These are phyloP conservation scores for Pempheris klunzingeri DNA, from an alignment of 2,797 vertebrate species.

Conservation along the genomic window DNA sequence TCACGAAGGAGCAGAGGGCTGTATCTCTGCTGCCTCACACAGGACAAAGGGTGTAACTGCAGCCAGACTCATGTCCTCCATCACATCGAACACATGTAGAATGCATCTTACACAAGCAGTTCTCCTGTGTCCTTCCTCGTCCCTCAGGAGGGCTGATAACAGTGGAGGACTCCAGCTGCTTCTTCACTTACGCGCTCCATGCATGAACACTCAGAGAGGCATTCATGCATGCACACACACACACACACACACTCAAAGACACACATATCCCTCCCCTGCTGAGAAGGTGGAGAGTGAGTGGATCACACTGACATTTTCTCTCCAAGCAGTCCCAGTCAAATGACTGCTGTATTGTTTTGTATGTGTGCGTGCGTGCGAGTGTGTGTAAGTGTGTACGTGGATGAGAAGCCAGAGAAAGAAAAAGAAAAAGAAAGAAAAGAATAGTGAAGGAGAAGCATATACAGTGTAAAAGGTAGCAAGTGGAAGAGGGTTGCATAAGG, in stretches of 20 bases:
- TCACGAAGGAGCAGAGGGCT: constrained; percentile 60
- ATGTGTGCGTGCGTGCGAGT: constrained; percentile 16
- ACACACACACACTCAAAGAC: constrained; percentile 22
- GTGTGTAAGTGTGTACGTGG: constrained; percentile 22
- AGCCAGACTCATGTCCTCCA: constrained; percentile 26
- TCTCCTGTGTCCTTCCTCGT: constrained; percentile 65
- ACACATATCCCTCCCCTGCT: constrained; percentile 32
- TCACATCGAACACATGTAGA: constrained; percentile 49
- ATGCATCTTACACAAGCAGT: constrained; percentile 64
- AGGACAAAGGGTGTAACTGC: constrained; percentile 76
- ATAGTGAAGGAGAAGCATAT: not conserved
- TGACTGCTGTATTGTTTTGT: constrained; percentile 44
- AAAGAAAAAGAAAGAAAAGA: not conserved
- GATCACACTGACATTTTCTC: constrained; percentile 72
- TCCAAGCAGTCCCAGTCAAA: constrained; percentile 49
- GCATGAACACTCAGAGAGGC: constrained; percentile 53
- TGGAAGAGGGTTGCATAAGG: not conserved
- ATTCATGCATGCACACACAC: constrained; percentile 21
- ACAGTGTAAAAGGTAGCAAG: not conserved
- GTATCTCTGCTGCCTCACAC: constrained; percentile 86
- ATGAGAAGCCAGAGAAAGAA: not conserved
- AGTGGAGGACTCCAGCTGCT: constrained; percentile 67
- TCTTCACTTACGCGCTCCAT: constrained; percentile 56
- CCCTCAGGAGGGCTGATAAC: constrained; percentile 68
- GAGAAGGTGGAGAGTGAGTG: constrained; percentile 62